phyloP scores from a whole-genome alignment of 2,797 vertebrate species.

The Diplodus sargus region DNA sequence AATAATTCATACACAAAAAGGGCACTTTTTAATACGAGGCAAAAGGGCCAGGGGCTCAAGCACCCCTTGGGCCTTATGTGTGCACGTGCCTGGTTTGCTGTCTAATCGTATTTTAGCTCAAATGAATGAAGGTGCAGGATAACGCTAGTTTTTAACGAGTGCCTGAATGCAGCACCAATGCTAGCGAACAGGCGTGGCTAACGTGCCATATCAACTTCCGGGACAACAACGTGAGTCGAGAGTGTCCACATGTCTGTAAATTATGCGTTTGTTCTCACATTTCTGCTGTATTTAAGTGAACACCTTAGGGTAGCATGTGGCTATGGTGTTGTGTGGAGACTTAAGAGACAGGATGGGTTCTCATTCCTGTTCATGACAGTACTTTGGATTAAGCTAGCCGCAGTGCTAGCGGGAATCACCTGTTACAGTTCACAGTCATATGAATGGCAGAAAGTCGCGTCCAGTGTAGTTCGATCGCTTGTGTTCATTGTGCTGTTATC shows the following conservation, averaged over 20 bases:
- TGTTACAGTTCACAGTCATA: background rate
- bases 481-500: background rate
- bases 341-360: accelerated
- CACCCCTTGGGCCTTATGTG: too few relatives aligned
- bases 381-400: background rate
- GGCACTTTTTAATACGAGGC: too few relatives aligned
- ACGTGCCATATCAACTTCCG: conserved; percentile 70
- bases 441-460: too few relatives aligned
- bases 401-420: conserved; percentile 13
- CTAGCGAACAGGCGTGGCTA: conserved; percentile 44
- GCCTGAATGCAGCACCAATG: conserved; percentile 44
- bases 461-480: background rate
- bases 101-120: background rate
- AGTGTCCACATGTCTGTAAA: conserved; percentile 30
- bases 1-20: too few relatives aligned
- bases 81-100: too few relatives aligned
- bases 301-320: accelerated
- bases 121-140: background rate
- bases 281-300: background rate
- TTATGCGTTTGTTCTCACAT: background rate
- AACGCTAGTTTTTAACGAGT: conserved; percentile 15
- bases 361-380: background rate
- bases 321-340: background rate
- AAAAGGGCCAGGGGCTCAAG: too few relatives aligned
- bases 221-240: conserved; percentile 72